Percentiles rank a stretch among this genome's conserved stretches.
These are phyloP conservation scores for Melanargia galathea DNA, from an alignment of 2,888 invertebrate species.

Conservation along the genomic window DNA sequence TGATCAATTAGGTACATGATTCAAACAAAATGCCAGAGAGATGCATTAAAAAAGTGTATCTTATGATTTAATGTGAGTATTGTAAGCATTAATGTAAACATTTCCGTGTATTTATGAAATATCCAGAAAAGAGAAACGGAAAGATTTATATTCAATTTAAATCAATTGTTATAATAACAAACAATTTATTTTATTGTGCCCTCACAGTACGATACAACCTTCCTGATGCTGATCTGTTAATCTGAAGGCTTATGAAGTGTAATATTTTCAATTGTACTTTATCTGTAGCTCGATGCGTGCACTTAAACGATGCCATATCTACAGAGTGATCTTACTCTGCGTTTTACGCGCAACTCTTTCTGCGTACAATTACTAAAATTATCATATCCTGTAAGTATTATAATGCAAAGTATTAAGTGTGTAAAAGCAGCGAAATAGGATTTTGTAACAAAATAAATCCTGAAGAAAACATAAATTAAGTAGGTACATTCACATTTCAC, in stretches of 20 bases:
- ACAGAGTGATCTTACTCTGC: slow-evolving; percentile 31
- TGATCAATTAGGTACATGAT: not conserved
- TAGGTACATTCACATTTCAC: no score
- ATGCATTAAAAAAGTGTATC: slow-evolving; percentile 10
- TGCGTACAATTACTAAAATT: no score
- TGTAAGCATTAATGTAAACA: no score
- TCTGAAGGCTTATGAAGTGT: slow-evolving; percentile 13
- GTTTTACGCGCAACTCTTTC: not conserved
- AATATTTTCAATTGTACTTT: slow-evolving; percentile 24
- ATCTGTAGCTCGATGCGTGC: slow-evolving; percentile 3
- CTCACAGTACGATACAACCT: slow-evolving; percentile 4
- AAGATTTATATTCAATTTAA: slow-evolving; percentile 22
- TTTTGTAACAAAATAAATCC: no score
- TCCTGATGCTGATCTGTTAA: slow-evolving; percentile 19
- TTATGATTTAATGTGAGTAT: slow-evolving; percentile 12
- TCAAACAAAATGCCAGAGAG: not conserved
- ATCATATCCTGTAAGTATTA: no score
- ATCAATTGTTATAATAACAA: slow-evolving; percentile 27
- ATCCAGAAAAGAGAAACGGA: slow-evolving; percentile 24
- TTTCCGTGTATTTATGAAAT: slow-evolving; percentile 18
- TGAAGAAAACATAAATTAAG: no score
- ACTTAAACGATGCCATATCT: slow-evolving; percentile 29
- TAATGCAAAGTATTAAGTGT: no score
- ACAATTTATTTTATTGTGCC: slow-evolving; percentile 28
- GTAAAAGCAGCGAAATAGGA: no score